phyloP scores from a whole-genome alignment of 1,140 invertebrate species.

The Lerema accius region DNA sequence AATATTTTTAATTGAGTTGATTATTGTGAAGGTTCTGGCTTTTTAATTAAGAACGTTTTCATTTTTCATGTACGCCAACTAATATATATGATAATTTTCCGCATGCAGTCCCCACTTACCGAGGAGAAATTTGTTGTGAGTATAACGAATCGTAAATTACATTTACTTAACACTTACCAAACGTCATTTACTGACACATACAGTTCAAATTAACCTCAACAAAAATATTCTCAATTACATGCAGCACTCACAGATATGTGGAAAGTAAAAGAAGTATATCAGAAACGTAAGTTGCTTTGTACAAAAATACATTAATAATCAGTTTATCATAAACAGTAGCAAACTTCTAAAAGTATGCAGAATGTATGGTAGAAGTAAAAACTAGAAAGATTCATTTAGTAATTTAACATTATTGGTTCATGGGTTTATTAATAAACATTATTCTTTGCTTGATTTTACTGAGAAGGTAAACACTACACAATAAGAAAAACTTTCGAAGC shows the following conservation, averaged over 20 bases:
- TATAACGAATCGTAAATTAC: conserved; percentile 43
- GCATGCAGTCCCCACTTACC: conserved; percentile 82
- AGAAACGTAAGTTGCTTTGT: conserved; percentile 67
- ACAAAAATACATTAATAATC: background rate
- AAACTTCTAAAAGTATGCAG: no score
- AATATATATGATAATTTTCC: conserved; percentile 66
- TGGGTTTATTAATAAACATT: no score
- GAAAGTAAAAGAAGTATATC: conserved; percentile 78
- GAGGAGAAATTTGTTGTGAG: conserved; percentile 80
- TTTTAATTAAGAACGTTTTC: conserved; percentile 24
- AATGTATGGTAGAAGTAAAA: no score
- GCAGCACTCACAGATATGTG: conserved; percentile 76
- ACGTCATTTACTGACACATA: conserved; percentile 24
- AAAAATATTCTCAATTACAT: conserved; percentile 48
- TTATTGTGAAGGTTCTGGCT: conserved; percentile 14
- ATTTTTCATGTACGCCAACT: conserved; percentile 45
- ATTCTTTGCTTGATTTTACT: no score
- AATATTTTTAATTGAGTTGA: conserved; percentile 1
- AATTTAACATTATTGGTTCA: no score
- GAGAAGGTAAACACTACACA: no score
- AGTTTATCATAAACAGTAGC: background rate
- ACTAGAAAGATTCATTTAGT: no score
- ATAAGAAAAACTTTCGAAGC: no score
- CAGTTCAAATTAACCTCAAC: conserved; percentile 14
- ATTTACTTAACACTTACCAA: conserved; percentile 17